A percentile compares a stretch with the other conserved stretches of the same genome.
Conservation (phyloP, 2,113 vertebrate genomes). For the Carassius auratus region DNA sequence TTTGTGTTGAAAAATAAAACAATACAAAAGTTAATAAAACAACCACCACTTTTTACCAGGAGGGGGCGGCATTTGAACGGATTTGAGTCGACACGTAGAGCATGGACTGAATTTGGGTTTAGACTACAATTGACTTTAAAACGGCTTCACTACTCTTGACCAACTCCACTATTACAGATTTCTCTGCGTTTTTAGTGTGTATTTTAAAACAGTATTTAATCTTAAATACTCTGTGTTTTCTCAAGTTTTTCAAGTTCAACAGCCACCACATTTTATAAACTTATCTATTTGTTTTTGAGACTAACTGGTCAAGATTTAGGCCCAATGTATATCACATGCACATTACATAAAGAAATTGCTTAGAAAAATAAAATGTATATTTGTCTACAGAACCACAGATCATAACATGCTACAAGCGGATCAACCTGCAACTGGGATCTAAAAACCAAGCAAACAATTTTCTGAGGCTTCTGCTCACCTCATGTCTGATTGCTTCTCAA, state of each 20-base stretch:
- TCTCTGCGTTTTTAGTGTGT: background rate
- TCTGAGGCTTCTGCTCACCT: background rate
- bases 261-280: background rate
- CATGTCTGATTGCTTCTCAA: too few species aligned
- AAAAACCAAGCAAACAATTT: background rate
- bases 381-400: background rate
- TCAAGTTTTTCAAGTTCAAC: background rate
- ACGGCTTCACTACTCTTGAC: background rate
- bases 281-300: background rate
- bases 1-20: background rate
- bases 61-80: conserved; percentile 12
- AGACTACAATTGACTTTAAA: background rate
- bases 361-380: background rate
- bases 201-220: background rate
- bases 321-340: background rate
- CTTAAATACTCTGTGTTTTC: background rate
- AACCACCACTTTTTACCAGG: background rate
- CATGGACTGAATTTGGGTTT: background rate
- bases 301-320: background rate
- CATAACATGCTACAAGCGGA: background rate
- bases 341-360: background rate
- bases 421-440: too few species aligned
- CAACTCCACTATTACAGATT: background rate
- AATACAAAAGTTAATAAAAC: background rate
- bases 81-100: background rate